Conservation (phyloP, 2,113 vertebrate species). For the Ivindomyrus marchei region DNA sequence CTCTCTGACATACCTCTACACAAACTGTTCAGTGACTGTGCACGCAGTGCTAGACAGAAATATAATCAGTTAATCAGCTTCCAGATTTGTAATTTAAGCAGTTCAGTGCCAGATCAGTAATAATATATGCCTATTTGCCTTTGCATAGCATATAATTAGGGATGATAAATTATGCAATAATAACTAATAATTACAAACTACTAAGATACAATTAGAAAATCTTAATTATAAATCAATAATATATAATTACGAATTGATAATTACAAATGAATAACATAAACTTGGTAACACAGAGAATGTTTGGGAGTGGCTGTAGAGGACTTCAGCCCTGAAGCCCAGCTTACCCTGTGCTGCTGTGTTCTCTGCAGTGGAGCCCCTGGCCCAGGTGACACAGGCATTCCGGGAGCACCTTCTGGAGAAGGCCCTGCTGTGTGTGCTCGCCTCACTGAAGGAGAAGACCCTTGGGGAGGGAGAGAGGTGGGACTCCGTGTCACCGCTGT, state of each 20-base stretch:
- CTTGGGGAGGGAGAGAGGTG: constrained; percentile 72
- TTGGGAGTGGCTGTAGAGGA: constrained; percentile 70
- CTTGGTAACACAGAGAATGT: neutral
- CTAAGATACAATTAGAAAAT: neutral
- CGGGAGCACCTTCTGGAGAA: constrained; percentile 90
- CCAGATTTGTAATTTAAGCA: neutral
- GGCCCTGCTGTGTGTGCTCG: constrained; percentile 77
- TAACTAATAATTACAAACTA: neutral
- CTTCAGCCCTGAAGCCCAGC: constrained; percentile 63
- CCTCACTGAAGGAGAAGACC: constrained; percentile 62
- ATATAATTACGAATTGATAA: neutral
- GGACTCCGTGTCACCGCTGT: constrained; percentile 29
- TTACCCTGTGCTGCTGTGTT: constrained; percentile 47
- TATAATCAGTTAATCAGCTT: neutral
- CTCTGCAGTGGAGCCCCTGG: constrained; percentile 88
- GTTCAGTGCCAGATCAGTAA: neutral
- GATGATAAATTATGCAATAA: neutral
- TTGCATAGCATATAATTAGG: neutral
- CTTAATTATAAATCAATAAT: neutral
- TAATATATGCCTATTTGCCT: neutral
- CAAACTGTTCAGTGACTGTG: neutral
- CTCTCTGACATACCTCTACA: neutral
- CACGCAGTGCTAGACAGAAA: neutral
- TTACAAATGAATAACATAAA: neutral
- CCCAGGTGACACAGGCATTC: constrained; percentile 89